These are phyloP conservation scores for Sycobia sp. DNA, from an alignment of 1,140 invertebrate genomes.

Conservation along the genomic window DNA sequence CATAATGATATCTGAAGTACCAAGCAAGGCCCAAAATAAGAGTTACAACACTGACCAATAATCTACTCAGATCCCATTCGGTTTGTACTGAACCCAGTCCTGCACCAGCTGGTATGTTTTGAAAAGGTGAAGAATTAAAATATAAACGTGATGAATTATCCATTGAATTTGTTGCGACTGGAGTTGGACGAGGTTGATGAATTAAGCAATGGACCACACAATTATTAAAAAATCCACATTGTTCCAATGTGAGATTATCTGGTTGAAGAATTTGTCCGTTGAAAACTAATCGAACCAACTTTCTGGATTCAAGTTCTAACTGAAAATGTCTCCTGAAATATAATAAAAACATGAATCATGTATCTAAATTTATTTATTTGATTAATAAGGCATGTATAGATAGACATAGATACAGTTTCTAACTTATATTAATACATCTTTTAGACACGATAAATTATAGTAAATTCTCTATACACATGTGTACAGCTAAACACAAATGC, in stretches of 20 bases:
- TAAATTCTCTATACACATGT: too few species aligned
- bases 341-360: slow-evolving; percentile 14
- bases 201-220: slow-evolving; percentile 89
- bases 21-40: slow-evolving; percentile 64
- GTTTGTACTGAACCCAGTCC: slow-evolving; percentile 56
- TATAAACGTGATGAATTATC: slow-evolving; percentile 51
- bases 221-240: slow-evolving; percentile 81
- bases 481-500: too few species aligned
- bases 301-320: slow-evolving; percentile 75
- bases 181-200: slow-evolving; percentile 62
- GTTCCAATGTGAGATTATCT: slow-evolving; percentile 76
- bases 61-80: slow-evolving; percentile 62
- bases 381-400: too few species aligned
- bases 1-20: slow-evolving; percentile 69
- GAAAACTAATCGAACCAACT: slow-evolving; percentile 83
- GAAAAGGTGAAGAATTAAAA: slow-evolving; percentile 49
- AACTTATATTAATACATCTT: too few species aligned
- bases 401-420: too few species aligned
- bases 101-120: slow-evolving; percentile 53
- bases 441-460: too few species aligned
- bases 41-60: slow-evolving; percentile 58
- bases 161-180: slow-evolving; percentile 38
- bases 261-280: slow-evolving; percentile 83
- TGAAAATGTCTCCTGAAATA: slow-evolving; percentile 79
- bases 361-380: too few species aligned